phyloP scores from a whole-genome alignment of 2,797 vertebrate genomes.

The Pantherophis vulpinus region DNA sequence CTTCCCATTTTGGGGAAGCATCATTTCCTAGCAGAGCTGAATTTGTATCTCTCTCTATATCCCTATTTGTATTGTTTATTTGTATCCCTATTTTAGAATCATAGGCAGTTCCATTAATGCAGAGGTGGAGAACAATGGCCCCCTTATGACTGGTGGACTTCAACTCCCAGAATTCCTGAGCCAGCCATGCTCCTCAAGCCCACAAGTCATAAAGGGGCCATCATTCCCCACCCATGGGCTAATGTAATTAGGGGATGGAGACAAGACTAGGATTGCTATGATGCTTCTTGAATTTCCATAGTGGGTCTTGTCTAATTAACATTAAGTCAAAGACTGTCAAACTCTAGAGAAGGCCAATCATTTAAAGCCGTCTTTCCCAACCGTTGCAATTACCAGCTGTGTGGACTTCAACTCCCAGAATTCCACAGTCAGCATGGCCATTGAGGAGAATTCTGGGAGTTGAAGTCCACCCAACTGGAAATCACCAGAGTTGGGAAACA shows the following conservation, averaged over 20 bases:
- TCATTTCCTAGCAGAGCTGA: too few relatives aligned
- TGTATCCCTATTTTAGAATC: constrained; percentile 13
- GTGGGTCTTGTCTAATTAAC: background rate
- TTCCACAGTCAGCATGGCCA: background rate
- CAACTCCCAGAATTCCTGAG: background rate
- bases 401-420: background rate
- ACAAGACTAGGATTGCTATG: background rate
- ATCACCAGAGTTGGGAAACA: background rate
- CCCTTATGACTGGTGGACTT: background rate
- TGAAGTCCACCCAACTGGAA: background rate
- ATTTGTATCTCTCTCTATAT: background rate
- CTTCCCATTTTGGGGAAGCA: background rate
- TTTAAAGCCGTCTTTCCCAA: background rate
- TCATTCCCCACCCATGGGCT: background rate
- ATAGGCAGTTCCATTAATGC: background rate
- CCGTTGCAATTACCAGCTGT: background rate
- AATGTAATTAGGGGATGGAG: background rate
- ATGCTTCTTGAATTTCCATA: constrained; percentile 30
- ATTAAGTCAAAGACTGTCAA: constrained; percentile 1
- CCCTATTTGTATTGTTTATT: background rate
- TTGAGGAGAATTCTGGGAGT: background rate
- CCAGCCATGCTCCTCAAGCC: background rate
- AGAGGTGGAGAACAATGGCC: background rate
- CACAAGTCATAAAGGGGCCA: background rate
- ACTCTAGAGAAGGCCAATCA: background rate